Conservation (phyloP, 1,140 invertebrate species). For the Drosophila azteca region DNA sequence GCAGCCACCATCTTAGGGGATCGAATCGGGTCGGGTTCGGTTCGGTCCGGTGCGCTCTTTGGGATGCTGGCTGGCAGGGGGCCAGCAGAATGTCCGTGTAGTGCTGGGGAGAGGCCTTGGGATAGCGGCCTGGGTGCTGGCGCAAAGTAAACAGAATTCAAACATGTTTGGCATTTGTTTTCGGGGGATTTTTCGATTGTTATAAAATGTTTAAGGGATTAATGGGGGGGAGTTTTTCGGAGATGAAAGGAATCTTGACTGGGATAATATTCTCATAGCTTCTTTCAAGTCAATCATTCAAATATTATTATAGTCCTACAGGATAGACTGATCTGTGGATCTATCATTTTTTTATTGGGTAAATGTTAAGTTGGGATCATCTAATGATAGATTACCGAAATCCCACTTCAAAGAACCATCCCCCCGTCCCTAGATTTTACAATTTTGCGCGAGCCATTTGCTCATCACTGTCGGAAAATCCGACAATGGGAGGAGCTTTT, state of each 20-base stretch:
- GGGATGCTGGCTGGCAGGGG: slow-evolving; percentile 29
- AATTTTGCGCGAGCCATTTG: slow-evolving; percentile 6
- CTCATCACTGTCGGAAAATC: slow-evolving; percentile 37
- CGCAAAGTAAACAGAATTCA: slow-evolving; percentile 23
- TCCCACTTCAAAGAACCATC: not conserved
- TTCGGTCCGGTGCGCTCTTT: not conserved
- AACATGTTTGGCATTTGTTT: slow-evolving; percentile 46
- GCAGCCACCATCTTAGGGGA: slow-evolving; percentile 6
- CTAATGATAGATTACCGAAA: not conserved
- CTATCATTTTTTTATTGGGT: no score
- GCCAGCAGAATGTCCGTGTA: slow-evolving; percentile 50
- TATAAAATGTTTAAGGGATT: slow-evolving; percentile 39
- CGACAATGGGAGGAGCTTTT: slow-evolving; percentile 38
- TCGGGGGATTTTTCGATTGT: slow-evolving; percentile 20
- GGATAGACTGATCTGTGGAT: not conserved
- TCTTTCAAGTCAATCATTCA: no score
- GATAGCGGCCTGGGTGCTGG: slow-evolving; percentile 15
- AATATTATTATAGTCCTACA: not conserved
- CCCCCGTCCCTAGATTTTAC: no score
- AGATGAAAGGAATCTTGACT: slow-evolving; percentile 5
- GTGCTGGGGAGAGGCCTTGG: slow-evolving; percentile 44
- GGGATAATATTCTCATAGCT: not conserved
- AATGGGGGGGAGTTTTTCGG: slow-evolving; percentile 4
- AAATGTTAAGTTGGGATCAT: no score
- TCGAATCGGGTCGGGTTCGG: not conserved